phyloP scores from a whole-genome alignment of 2,888 invertebrate genomes.

The Harpagoxenus sublaevis region DNA sequence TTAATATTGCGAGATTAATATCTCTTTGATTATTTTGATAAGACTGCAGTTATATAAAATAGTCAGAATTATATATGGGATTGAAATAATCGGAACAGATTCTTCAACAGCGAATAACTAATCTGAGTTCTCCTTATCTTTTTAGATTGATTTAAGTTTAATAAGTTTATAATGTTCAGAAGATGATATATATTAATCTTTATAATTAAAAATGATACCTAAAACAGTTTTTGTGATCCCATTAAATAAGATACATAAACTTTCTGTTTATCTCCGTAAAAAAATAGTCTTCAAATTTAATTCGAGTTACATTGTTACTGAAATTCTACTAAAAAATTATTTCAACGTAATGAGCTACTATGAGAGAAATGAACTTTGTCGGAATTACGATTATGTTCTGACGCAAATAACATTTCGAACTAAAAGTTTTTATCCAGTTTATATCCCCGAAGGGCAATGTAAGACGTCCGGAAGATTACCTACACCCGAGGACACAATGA shows the following conservation, averaged over 20 bases:
- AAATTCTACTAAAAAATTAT: constrained; percentile 3
- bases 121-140: neutral
- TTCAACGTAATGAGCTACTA: neutral
- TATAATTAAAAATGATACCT: neutral
- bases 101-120: neutral
- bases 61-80: neutral
- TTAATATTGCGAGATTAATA: constrained; percentile 24
- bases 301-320: constrained; percentile 18
- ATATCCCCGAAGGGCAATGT: constrained; percentile 36
- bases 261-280: neutral
- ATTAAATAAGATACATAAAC: neutral
- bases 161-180: neutral
- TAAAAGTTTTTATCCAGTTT: constrained; percentile 54
- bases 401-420: constrained; percentile 52
- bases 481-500: constrained; percentile 45
- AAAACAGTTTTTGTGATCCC: neutral
- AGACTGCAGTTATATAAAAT: neutral
- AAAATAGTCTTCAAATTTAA: neutral
- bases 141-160: constrained; percentile 1
- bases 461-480: constrained; percentile 56
- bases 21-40: constrained; percentile 11
- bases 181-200: neutral
- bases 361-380: constrained; percentile 19
- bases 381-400: constrained; percentile 40
- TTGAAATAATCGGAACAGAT: neutral